phyloP scores from a whole-genome alignment of 2,888 invertebrate species.

The Cylindroiulus punctatus region DNA sequence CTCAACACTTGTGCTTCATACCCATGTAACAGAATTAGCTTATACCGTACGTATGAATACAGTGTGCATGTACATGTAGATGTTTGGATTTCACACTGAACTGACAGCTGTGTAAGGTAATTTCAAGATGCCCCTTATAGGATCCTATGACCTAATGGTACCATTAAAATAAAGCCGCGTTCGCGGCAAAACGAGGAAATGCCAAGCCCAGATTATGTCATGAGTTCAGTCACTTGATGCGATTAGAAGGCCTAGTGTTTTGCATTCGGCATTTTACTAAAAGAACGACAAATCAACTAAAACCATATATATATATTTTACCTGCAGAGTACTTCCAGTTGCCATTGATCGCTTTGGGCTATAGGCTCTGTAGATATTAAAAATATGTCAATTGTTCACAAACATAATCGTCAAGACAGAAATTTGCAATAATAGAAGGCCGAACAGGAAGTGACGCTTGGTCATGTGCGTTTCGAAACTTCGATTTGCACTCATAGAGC shows the following conservation, averaged over 20 bases:
- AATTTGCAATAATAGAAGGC: not conserved
- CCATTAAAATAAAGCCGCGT: too few species aligned
- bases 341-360: not conserved
- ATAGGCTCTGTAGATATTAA: not conserved
- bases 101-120: too few species aligned
- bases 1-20: too few species aligned
- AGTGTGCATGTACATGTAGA: too few species aligned
- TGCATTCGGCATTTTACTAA: conserved; percentile 7
- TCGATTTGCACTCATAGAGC: not conserved
- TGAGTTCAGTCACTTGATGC: not conserved
- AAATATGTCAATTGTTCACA: conserved; percentile 4
- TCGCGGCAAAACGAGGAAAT: not conserved
- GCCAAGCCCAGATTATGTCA: conserved; percentile 25
- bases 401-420: conserved; percentile 2
- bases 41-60: too few species aligned
- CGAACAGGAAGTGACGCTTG: not conserved
- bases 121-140: too few species aligned
- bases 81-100: too few species aligned
- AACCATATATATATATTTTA: not conserved
- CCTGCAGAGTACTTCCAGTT: conserved; percentile 3
- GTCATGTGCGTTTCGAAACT: not conserved
- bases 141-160: too few species aligned
- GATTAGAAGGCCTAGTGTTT: not conserved
- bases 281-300: not conserved
- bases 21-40: too few species aligned